A percentile compares a stretch with the other conserved stretches of the same genome.
Evolutionary conservation across 37 sponge, comb jelly and placozoan species (phyloP).

Genomic region (Haliclona indistincta): DNA sequence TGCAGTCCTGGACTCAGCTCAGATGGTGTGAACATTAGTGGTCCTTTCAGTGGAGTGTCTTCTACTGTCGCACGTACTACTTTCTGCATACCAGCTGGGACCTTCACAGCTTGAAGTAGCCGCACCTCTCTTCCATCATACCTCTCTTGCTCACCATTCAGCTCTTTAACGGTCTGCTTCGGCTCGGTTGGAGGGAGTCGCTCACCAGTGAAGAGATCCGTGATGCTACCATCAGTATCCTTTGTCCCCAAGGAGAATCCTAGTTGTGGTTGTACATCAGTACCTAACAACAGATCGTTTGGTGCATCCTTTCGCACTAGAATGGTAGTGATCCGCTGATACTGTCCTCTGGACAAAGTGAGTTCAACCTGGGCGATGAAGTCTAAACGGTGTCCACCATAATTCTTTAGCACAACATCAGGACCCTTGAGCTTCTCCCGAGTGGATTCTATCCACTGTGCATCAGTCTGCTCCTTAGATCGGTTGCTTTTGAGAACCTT

Average conservation of each 20-base stretch:
- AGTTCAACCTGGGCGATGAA: conserved; percentile 4
- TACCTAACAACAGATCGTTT: conserved; percentile 11
- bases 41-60: not conserved
- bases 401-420: not conserved
- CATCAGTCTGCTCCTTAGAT: not conserved
- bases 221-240: not conserved
- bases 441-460: not conserved
- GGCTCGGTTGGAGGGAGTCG: not conserved
- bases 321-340: not conserved
- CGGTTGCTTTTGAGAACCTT: not conserved
- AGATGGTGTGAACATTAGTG: not conserved
- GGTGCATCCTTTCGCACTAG: conserved; percentile 29
- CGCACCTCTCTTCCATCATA: too few species aligned
- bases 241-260: not conserved
- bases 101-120: conserved; percentile 9
- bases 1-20: too few species aligned
- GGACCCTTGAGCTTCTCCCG: conserved; percentile 3
- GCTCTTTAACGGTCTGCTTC: not conserved
- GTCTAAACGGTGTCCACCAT: not conserved
- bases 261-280: conserved; percentile 19
- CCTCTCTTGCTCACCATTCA: too few species aligned
- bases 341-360: not conserved
- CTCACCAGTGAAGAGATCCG: not conserved
- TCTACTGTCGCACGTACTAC: not conserved
- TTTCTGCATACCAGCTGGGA: conserved; percentile 2